These are phyloP conservation scores for Phrynocephalus guinanensis DNA, from an alignment of 2,797 vertebrate species.

Conservation along the genomic window DNA sequence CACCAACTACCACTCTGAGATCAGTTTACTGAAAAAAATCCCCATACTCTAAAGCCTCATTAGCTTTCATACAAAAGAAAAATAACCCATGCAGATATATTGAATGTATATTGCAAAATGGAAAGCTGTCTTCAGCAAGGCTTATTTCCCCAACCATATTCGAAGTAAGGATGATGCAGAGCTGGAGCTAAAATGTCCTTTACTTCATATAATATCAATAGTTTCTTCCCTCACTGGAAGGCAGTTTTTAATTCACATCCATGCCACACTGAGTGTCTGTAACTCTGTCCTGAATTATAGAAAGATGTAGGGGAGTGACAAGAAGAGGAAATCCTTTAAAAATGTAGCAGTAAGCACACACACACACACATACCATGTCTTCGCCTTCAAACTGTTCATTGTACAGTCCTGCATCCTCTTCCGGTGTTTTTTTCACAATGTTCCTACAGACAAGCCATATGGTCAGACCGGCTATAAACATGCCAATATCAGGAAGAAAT, in stretches of 20 bases:
- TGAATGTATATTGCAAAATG: background rate
- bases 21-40: too few relatives aligned
- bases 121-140: background rate
- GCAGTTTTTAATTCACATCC: conserved; percentile 5
- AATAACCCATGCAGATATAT: background rate
- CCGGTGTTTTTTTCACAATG: conserved; percentile 86
- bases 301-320: background rate
- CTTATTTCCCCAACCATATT: background rate
- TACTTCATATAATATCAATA: background rate
- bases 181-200: background rate
- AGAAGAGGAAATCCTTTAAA: background rate
- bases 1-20: too few relatives aligned
- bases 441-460: conserved; percentile 95
- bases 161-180: background rate
- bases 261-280: conserved; percentile 11
- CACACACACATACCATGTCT: conserved; percentile 85
- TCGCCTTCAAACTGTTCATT: conserved; percentile 91
- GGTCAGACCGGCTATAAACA: conserved; percentile 91
- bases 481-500: conserved; percentile 95
- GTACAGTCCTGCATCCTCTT: conserved; percentile 90
- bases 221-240: background rate
- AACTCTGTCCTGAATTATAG: conserved; percentile 16
- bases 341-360: conserved; percentile 45
- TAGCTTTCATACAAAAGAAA: background rate
- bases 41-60: background rate